Evolutionary conservation across 2,113 vertebrate genomes (phyloP).

Genomic region (Nesoenas mayeri): DNA sequence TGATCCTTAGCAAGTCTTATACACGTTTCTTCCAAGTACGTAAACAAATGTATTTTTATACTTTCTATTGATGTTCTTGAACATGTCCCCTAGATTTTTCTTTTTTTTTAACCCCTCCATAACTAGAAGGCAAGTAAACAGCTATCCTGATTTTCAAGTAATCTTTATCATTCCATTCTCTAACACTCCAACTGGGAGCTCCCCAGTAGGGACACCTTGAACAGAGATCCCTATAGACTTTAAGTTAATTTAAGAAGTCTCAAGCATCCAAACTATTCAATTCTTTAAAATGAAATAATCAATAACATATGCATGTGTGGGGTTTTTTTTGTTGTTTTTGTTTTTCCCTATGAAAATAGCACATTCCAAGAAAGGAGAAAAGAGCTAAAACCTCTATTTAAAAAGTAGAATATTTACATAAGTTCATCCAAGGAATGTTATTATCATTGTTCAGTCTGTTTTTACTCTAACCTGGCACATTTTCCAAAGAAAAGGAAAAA

Average conservation of each 20-base stretch:
- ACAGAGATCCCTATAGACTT: neutral
- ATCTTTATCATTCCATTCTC: neutral
- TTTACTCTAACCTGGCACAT: neutral
- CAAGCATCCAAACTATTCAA: neutral
- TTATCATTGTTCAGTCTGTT: neutral
- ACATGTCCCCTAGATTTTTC: neutral
- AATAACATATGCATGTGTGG: fast-evolving
- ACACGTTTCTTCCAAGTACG: neutral
- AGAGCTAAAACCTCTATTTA: fast-evolving
- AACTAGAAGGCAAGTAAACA: neutral
- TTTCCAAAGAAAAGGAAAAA: neutral
- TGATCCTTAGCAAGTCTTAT: neutral
- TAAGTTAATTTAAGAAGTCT: neutral
- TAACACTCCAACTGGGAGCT: neutral
- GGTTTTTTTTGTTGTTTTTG: fast-evolving
- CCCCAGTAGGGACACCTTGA: neutral
- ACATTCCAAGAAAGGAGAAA: neutral
- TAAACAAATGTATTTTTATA: neutral
- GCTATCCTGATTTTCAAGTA: neutral
- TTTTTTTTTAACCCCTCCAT: too few species aligned
- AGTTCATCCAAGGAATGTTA: neutral
- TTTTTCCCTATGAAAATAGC: neutral
- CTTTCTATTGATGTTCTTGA: neutral
- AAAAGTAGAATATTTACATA: neutral
- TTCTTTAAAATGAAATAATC: neutral